Evolutionary conservation across 2,797 vertebrate genomes (phyloP).

Genomic region (Manis crassicaudata): DNA sequence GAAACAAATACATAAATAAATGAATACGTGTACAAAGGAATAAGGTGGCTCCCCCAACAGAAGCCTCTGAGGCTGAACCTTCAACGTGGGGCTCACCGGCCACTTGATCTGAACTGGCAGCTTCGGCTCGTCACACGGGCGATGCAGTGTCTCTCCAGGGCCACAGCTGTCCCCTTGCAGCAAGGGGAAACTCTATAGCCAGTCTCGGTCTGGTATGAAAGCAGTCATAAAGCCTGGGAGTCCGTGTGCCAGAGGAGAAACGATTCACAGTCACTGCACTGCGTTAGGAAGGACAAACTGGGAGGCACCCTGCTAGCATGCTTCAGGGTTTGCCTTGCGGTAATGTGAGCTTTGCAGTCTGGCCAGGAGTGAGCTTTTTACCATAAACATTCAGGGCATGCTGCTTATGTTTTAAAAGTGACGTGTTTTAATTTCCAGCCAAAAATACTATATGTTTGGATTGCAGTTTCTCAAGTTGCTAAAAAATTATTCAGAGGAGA

Average conservation of each 20-base stretch:
- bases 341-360: slow-evolving; percentile 70
- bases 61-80: neutral
- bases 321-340: slow-evolving; percentile 73
- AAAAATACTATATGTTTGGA: slow-evolving; percentile 74
- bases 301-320: slow-evolving; percentile 75
- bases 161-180: neutral
- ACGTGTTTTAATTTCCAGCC: slow-evolving; percentile 77
- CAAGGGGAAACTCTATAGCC: slow-evolving; percentile 44
- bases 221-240: slow-evolving; percentile 46
- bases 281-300: slow-evolving; percentile 70
- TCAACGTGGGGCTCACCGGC: neutral
- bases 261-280: slow-evolving; percentile 63
- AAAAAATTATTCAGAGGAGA: slow-evolving; percentile 78
- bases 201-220: slow-evolving; percentile 29
- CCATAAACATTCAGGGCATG: slow-evolving; percentile 74
- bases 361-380: slow-evolving; percentile 73
- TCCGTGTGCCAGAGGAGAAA: slow-evolving; percentile 71
- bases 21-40: neutral
- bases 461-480: slow-evolving; percentile 77
- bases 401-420: slow-evolving; percentile 78
- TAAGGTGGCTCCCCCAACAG: neutral
- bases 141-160: neutral
- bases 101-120: neutral
- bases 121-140: neutral
- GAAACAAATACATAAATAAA: neutral